Base-by-base conservation (phyloP, 2,888 invertebrate genomes). In the Mimachlamys varia region DNA sequence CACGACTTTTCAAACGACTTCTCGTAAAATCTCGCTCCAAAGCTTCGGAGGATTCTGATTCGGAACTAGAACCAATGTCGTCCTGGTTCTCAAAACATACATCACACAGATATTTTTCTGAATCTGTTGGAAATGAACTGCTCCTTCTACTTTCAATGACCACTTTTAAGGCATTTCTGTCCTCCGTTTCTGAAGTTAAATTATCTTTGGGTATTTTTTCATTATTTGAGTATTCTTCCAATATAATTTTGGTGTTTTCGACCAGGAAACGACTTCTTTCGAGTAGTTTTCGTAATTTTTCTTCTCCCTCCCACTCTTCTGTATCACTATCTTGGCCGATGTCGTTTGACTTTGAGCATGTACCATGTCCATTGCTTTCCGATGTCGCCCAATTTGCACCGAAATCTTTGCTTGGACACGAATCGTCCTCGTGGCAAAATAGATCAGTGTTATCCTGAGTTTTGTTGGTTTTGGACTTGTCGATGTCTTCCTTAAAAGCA, bases 231-330 rank as follows among this genome's bases (percentile, higher is more conserved):
- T 27, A 76, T 33, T 76, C 13, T 12, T 33, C 76, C 33, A 76
- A 33, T 76, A 76, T 33, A 5, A 76, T 33, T 76, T 76, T 76
- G 5, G 76, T 76, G 76, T 33, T 76, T 33, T 76, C 62, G 15
- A 76, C 33, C 33, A 76, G 33, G 33, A 76, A 76, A 33, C 76
- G 76, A 33, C 76, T 76, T 76, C 76, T 76, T 76, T 76, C 76
- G 2, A 76, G 76, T 33, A 76, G 33, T 76, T 22, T 76, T 15
- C 33, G 76, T 33, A 76, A 33, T 33, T 76, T 33, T 33, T 33
- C 22, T 5, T 33, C 76, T 0, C 7, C 4, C 1, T 76, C 76
- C 15, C 2, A 13, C 12, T 76, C 33, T 33, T 76, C 76, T 62
- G 62, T 4, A 76, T 33, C 76, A 33, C 7, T 27, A 33, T 76